phyloP scores from a whole-genome alignment of 35 echinoderm and acorn worm species.

The Hemicentrotus pulcherrimus region DNA sequence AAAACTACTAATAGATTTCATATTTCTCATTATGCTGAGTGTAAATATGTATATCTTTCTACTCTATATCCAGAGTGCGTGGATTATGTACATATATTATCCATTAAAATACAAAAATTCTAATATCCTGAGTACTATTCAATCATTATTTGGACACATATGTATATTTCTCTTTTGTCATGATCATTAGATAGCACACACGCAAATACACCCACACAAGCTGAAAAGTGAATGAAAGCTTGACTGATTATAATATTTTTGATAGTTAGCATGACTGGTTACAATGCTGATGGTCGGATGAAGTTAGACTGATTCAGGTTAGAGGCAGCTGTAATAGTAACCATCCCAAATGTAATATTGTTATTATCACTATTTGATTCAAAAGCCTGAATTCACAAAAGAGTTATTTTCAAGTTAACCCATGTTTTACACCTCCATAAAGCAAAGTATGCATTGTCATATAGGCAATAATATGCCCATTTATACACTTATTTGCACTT shows the following conservation, averaged over 20 bases:
- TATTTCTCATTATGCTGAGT: no score
- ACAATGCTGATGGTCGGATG: background rate
- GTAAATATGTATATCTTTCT: background rate
- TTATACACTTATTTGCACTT: no score
- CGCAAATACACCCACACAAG: background rate
- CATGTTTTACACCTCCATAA: no score
- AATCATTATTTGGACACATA: background rate
- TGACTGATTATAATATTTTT: background rate
- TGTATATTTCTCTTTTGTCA: background rate
- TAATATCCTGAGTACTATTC: background rate
- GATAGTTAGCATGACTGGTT: background rate
- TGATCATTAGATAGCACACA: background rate
- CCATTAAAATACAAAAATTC: background rate
- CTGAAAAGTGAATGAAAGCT: background rate
- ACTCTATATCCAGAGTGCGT: background rate
- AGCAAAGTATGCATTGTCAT: no score
- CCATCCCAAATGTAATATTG: background rate
- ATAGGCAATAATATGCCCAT: no score
- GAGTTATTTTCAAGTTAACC: no score
- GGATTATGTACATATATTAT: background rate
- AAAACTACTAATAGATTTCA: no score
- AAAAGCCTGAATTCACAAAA: no score
- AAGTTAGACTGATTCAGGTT: background rate
- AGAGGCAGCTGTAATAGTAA: background rate
- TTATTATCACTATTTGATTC: no score